Evolutionary conservation across 2,888 invertebrate genomes (phyloP).

Genomic region (Latrodectus elegans): DNA sequence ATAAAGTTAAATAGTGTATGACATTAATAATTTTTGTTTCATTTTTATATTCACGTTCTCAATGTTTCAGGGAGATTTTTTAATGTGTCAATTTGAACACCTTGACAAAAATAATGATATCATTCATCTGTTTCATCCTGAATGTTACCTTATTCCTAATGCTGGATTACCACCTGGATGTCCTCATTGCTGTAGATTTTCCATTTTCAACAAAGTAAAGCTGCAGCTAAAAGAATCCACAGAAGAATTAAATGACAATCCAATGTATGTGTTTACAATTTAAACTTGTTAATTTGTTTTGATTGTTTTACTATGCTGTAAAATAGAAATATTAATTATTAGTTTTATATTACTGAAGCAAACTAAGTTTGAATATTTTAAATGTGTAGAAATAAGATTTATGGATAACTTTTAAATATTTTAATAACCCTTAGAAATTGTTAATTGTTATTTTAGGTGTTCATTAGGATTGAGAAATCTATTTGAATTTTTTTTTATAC

Average conservation of each 20-base stretch:
- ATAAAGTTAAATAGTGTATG: not conserved
- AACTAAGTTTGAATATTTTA: not conserved
- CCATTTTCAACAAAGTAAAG: constrained; percentile 77
- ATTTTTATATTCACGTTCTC: not conserved
- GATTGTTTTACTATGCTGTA: not conserved
- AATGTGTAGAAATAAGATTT: no score
- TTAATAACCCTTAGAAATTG: no score
- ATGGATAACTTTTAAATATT: no score
- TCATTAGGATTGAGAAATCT: no score
- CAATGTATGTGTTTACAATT: not conserved
- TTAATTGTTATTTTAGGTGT: no score
- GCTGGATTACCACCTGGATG: constrained; percentile 78
- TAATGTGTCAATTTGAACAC: constrained; percentile 80
- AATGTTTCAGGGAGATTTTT: constrained; percentile 83
- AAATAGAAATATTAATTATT: not conserved
- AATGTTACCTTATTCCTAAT: constrained; percentile 78
- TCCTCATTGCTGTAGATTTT: constrained; percentile 83
- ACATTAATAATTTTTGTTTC: not conserved
- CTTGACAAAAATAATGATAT: constrained; percentile 73
- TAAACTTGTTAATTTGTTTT: not conserved
- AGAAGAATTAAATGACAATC: not conserved
- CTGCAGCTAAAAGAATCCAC: not conserved
- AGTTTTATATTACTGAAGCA: not conserved
- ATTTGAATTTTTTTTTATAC: no score
- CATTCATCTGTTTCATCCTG: constrained; percentile 88